Base-by-base conservation (phyloP, 2,113 vertebrate species). In the Campylomormyrus tamandua region DNA sequence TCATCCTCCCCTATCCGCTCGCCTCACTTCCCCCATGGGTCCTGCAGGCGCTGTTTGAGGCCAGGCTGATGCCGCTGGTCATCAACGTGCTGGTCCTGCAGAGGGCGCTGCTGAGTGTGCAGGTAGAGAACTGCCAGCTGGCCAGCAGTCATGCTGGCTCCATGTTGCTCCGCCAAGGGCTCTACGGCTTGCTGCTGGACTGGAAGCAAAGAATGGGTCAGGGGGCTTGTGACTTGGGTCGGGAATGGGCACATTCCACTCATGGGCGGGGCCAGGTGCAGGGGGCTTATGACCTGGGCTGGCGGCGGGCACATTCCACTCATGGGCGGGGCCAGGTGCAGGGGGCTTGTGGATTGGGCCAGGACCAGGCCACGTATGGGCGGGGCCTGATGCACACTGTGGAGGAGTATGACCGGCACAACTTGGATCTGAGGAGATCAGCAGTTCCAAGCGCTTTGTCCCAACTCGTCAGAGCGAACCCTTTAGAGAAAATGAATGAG, bases 61-160 rank as follows among this genome's bases (percentile, higher is more conserved):
- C 96, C 9, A 90, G 93, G 87, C 92, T 99, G 2, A 89, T 96
- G 42, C 96, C 97, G 0, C 92, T 97, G 56, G 31, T 96, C 90
- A 93, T 97, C 17, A 95, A 99, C 91, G 96, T 94, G 48, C 89
- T 97, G 87, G 91, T 97, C 0, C 95, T 97, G 50, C 95, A 83
- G 52, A 95, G 96, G 85, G 96, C 95, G n/a, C 91, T 99, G 90
- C 96, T 99, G 9, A 93, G 95, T 0, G 94, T 95, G 0, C 98
- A 99, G 90, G 98, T 99, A 89, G 98, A 99, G 93, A 97, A 98
- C 92, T 95, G 96, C 92, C 96, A 94, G 91, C 94, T 92, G 19
- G 89, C 95, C 21, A 98, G 96, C 49, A 97, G 97, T 58, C 96
- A 99, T 31, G 87, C 90, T 11, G 17, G 94, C 0, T 94, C 98